Percentiles rank a stretch among this genome's conserved stretches.
These are phyloP conservation scores for Porites lobata DNA, from an alignment of 92 coral and sea anemone genomes.

Conservation along the genomic window DNA sequence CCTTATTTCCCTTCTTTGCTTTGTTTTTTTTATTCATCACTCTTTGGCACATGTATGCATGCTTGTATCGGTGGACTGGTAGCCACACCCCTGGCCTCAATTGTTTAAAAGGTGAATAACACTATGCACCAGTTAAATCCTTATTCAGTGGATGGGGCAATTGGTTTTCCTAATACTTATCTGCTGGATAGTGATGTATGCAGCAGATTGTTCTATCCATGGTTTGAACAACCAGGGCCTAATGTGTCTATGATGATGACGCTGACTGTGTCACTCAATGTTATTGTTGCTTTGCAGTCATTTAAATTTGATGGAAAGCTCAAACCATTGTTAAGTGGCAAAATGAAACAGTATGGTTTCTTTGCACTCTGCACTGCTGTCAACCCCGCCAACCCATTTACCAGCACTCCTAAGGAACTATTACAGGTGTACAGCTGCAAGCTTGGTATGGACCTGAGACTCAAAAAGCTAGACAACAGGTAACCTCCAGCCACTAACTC, in stretches of 20 bases:
- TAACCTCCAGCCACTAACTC: conserved; percentile 5
- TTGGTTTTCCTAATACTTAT: too few relatives aligned
- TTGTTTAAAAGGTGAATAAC: too few relatives aligned
- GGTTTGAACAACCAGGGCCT: background rate
- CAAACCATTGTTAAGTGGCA: conserved; percentile 60
- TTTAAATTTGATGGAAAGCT: conserved; percentile 84
- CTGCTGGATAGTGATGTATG: too few relatives aligned
- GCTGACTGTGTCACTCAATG: background rate
- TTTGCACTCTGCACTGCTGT: conserved; percentile 86
- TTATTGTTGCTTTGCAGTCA: conserved; percentile 41
- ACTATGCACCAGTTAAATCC: too few relatives aligned
- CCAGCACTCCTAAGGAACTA: conserved; percentile 67
- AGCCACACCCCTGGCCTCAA: too few relatives aligned
- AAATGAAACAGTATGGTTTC: conserved; percentile 74
- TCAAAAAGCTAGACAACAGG: conserved; percentile 80
- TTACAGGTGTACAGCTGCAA: conserved; percentile 75
- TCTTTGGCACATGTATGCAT: too few relatives aligned
- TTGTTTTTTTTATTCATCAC: too few relatives aligned
- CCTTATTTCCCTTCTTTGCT: too few relatives aligned
- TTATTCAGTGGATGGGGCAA: too few relatives aligned
- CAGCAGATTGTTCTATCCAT: too few relatives aligned
- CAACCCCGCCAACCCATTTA: conserved; percentile 46
- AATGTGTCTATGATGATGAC: background rate
- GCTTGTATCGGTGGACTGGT: too few relatives aligned
- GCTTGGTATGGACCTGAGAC: conserved; percentile 71